A percentile compares a stretch with the other conserved stretches of the same genome.
Conservation (phyloP, 2,113 vertebrate genomes). For the Malurus elegans region DNA sequence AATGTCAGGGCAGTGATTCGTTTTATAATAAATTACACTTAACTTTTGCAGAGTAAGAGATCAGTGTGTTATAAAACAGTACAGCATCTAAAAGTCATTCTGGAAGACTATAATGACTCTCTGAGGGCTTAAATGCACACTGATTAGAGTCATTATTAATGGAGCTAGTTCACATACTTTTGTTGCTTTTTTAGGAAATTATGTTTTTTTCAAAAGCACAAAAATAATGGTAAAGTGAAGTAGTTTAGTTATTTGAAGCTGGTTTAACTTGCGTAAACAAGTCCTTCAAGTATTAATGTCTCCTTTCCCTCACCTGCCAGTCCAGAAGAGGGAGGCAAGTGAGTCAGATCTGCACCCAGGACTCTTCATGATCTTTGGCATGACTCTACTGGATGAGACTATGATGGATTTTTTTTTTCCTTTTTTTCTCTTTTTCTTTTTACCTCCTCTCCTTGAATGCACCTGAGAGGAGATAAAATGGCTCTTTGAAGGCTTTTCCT, state of each 20-base stretch:
- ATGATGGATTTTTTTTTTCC: rapidly evolving
- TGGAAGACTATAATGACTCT: neutral
- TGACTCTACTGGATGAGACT: neutral
- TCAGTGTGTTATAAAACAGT: neutral
- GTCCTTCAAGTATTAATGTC: neutral
- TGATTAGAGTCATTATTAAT: neutral
- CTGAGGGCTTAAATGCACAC: neutral
- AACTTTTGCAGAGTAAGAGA: neutral
- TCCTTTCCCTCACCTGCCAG: neutral
- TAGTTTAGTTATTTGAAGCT: neutral
- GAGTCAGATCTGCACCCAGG: neutral
- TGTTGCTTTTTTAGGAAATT: neutral
- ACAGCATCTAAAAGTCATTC: neutral
- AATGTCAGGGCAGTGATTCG: neutral
- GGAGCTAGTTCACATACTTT: neutral
- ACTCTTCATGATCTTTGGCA: neutral
- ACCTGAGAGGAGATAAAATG: neutral
- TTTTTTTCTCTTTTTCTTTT: too few relatives aligned
- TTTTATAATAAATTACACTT: neutral
- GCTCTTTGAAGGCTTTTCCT: neutral
- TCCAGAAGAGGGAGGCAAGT: neutral
- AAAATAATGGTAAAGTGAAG: neutral
- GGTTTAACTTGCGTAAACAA: neutral
- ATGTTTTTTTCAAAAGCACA: neutral
- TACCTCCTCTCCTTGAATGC: neutral